Evolutionary conservation across 1,140 invertebrate genomes (phyloP).

Genomic region (Pseudobourletiella spinata): DNA sequence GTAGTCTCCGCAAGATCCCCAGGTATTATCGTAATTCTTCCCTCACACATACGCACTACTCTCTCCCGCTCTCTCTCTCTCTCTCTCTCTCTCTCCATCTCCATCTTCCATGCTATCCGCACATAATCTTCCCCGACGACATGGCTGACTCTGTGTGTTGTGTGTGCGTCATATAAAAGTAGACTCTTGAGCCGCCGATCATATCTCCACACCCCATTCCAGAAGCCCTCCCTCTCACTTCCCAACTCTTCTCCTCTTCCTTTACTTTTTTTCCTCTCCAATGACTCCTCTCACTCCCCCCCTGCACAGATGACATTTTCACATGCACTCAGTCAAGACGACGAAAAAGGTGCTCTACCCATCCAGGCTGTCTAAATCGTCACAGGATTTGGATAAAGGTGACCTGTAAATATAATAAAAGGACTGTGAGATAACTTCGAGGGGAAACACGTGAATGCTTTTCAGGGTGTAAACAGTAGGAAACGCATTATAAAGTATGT

Average conservation of each 20-base stretch:
- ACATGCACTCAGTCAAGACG: not conserved
- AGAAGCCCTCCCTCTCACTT: not conserved
- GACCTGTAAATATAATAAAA: slow-evolving; percentile 17
- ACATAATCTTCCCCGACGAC: not conserved
- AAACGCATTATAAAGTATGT: not conserved
- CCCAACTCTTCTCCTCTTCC: not conserved
- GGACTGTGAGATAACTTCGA: not conserved
- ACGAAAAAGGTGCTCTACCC: not conserved
- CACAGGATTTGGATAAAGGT: slow-evolving; percentile 36
- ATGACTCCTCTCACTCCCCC: not conserved
- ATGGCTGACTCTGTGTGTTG: not conserved
- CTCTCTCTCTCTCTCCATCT: not conserved
- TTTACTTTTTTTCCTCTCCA: not conserved
- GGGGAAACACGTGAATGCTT: too few species aligned
- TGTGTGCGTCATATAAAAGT: not conserved
- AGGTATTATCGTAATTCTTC: not conserved
- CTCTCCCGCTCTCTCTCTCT: too few species aligned
- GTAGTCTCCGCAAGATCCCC: not conserved
- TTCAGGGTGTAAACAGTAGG: not conserved
- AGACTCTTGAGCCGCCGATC: too few species aligned
- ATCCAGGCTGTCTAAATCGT: slow-evolving; percentile 33
- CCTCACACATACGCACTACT: not conserved
- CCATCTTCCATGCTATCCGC: too few species aligned
- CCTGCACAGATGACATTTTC: not conserved
- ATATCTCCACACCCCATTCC: not conserved